Conservation (phyloP, 2,113 vertebrate genomes). For the Otocyon megalotis region DNA sequence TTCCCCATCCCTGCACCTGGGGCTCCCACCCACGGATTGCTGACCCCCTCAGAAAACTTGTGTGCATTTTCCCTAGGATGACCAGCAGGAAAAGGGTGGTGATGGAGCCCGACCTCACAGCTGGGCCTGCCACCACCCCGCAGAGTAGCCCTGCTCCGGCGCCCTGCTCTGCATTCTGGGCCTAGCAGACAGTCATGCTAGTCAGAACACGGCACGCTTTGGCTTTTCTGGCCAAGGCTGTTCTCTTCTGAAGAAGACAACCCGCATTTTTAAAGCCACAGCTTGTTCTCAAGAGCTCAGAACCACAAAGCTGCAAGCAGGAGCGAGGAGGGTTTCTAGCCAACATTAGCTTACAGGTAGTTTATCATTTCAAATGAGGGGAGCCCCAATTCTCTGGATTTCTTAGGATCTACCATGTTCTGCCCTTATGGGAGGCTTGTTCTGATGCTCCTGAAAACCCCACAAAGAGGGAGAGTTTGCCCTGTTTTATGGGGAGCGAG, state of each 20-base stretch:
- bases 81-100: accelerated
- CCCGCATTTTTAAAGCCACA: constrained; percentile 6
- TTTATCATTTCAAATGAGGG: background rate
- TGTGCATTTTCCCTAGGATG: background rate
- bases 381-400: background rate
- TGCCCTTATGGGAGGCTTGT: background rate
- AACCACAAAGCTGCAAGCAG: background rate
- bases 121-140: background rate
- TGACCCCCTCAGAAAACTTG: accelerated
- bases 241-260: constrained; percentile 14
- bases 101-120: background rate
- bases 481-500: background rate
- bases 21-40: background rate
- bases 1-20: background rate
- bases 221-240: background rate
- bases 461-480: background rate
- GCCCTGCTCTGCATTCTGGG: constrained; percentile 18
- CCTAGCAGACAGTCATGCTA: background rate
- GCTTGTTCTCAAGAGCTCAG: background rate
- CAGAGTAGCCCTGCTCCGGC: background rate
- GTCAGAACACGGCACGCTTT: constrained; percentile 8
- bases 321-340: background rate
- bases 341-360: background rate
- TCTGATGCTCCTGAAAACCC: background rate
- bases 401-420: accelerated